Conservation (phyloP, 2,113 vertebrate genomes). For the Dryoscopus gambensis region DNA sequence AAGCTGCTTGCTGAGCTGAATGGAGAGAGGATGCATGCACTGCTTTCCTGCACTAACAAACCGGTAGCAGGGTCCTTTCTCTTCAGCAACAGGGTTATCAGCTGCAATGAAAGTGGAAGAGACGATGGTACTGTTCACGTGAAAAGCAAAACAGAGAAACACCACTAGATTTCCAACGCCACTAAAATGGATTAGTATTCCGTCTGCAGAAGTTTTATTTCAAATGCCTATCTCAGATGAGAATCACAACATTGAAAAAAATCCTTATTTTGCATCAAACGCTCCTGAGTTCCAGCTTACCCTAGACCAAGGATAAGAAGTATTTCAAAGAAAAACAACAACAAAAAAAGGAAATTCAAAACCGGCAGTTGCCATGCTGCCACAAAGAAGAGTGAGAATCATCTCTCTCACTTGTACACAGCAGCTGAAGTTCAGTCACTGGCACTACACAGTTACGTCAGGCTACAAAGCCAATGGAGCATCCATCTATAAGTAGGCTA, state of each 20-base stretch:
- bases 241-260: neutral
- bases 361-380: neutral
- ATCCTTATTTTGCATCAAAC: neutral
- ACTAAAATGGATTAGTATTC: neutral
- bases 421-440: neutral
- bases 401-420: neutral
- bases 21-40: constrained; percentile 95
- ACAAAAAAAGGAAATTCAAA: neutral
- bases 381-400: neutral
- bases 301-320: neutral
- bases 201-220: neutral
- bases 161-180: constrained; percentile 65
- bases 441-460: neutral
- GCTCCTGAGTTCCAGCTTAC: neutral
- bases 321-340: neutral
- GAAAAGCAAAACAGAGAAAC: constrained; percentile 46
- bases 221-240: neutral
- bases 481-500: neutral
- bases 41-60: constrained; percentile 90
- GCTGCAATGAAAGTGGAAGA: constrained; percentile 78
- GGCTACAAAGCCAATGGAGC: neutral
- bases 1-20: constrained; percentile 95
- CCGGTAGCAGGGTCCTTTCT: constrained; percentile 96
- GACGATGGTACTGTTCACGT: constrained; percentile 12
- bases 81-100: constrained; percentile 84